A percentile compares a stretch with the other conserved stretches of the same genome.
Conservation (phyloP, 2,113 vertebrate species). For the Crocuta crocuta region DNA sequence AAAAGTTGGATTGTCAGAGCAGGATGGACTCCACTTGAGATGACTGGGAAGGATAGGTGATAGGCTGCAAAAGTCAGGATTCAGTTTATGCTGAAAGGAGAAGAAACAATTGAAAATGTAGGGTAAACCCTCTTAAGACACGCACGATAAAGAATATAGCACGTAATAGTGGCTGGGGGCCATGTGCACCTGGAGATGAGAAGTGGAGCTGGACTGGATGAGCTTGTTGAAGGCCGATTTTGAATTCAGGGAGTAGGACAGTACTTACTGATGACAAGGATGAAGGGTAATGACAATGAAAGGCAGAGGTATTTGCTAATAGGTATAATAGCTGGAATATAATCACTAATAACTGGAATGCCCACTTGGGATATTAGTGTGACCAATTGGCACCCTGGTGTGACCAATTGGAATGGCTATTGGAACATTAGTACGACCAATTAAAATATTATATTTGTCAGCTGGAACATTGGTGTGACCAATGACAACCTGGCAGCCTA, state of each 20-base stretch:
- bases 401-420: constrained; percentile 26
- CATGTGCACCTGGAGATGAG: not conserved
- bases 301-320: not conserved
- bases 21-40: not conserved
- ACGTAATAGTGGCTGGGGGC: not conserved
- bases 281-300: not conserved
- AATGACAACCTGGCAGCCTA: not conserved
- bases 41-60: not conserved
- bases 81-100: not conserved
- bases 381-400: not conserved
- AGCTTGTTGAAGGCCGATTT: not conserved
- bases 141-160: not conserved
- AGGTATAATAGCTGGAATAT: not conserved
- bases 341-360: not conserved
- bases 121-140: not conserved
- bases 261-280: not conserved
- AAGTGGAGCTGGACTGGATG: not conserved
- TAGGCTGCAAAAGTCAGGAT: not conserved
- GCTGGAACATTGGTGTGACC: constrained; percentile 18
- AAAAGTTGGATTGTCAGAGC: not conserved
- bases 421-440: constrained; percentile 11
- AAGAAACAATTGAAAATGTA: not conserved
- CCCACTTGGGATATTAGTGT: not conserved
- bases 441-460: constrained; percentile 33
- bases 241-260: not conserved